Evolutionary conservation across 2,888 invertebrate species (phyloP), one percentile per base, ranked within the genome.

Genomic region (Eristalinus aeneus): DNA sequence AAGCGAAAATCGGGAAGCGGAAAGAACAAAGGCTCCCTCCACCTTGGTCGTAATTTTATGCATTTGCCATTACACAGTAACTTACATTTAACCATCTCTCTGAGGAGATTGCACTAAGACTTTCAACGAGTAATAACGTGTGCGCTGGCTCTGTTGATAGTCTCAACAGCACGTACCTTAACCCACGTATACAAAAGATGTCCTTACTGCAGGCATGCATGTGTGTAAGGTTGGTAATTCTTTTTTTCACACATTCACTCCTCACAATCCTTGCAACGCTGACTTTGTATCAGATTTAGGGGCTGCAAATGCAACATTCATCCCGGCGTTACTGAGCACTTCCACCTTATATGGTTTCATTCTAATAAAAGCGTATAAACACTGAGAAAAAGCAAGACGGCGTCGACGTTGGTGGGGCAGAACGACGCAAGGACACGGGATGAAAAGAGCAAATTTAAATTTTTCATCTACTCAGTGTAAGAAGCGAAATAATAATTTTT

Each of bases 381-480:
- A n/a, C n/a, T 63, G 20, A 64, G 54, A 53, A 12, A 53, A 22
- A 46, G n/a, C 39, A 22, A 11, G 39, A 22, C n/a, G 53, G 39
- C 9, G 11, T 20, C 39, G 20, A 53, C 11, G 67, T 12, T 4
- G 39, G 39, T 0, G 39, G 2, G 9, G 22, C 3, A n/a, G 34
- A 11, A 61, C 10, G 39, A 56, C 68, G 36, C 77, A 79, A 72
- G 73, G 61, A 73, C 74, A 65, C 36, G 68, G 73, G 81, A 73
- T 81, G 85, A 77, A 86, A 81, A 86, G 85, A 56, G 74, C 71
- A 86, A 86, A 86, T 76, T 82, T 86, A 78, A 86, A 82, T 71
- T 82, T 82, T 81, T 82, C 71, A 78, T 81, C 68, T 77, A 71
- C 73, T 71, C 53, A 53, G 78, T 72, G 65, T 78, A 82, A 67